Conservation (phyloP, 1,140 invertebrate species). For the Cyclargus thomasi region DNA sequence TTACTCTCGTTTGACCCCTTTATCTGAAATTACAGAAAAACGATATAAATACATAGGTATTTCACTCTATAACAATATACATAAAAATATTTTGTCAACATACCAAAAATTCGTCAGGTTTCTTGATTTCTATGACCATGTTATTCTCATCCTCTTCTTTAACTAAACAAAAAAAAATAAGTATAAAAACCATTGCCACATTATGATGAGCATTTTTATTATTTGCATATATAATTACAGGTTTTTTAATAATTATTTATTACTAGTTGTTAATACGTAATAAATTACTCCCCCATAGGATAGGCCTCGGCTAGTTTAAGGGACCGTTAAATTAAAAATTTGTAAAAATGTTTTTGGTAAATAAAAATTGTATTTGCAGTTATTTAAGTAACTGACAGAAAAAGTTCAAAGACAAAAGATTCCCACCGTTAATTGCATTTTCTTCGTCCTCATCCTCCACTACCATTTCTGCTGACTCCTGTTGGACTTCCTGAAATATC, state of each 20-base stretch:
- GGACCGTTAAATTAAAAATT: too few relatives aligned
- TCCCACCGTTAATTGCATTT: neutral
- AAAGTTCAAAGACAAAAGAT: neutral
- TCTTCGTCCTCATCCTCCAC: neutral
- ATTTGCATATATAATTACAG: neutral
- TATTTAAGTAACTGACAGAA: too few relatives aligned
- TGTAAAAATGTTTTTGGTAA: too few relatives aligned
- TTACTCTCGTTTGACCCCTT: slow-evolving; percentile 24
- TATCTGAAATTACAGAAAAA: slow-evolving; percentile 4
- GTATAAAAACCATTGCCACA: too few relatives aligned
- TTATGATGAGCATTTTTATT: slow-evolving; percentile 16
- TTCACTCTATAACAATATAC: slow-evolving; percentile 9
- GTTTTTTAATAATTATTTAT: too few relatives aligned
- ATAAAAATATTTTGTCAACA: slow-evolving; percentile 23
- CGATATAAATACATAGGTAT: neutral
- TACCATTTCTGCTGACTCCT: neutral
- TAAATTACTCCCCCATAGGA: too few relatives aligned
- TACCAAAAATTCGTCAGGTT: slow-evolving; percentile 54
- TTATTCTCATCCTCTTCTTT: slow-evolving; percentile 60
- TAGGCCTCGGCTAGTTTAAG: too few relatives aligned
- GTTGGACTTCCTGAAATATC: neutral
- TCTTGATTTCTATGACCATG: slow-evolving; percentile 66
- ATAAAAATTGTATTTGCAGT: too few relatives aligned
- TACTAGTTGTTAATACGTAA: too few relatives aligned
- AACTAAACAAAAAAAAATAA: slow-evolving; percentile 37